phyloP scores from a whole-genome alignment of 2,113 vertebrate genomes.

The Bos javanicus region DNA sequence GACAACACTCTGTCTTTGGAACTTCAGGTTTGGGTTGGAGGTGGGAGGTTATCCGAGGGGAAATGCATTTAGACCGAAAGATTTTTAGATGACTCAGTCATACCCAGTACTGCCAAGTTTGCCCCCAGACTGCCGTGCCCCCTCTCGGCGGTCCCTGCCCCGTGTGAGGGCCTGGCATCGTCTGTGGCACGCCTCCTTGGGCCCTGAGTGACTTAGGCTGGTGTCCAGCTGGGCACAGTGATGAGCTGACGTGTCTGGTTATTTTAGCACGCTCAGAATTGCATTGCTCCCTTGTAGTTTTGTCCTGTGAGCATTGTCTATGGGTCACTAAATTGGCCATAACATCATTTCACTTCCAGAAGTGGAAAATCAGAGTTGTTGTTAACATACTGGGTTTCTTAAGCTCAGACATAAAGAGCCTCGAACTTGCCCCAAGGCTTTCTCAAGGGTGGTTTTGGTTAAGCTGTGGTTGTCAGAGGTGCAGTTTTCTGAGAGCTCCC shows the following conservation, averaged over 20 bases:
- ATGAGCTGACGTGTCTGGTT: fast-evolving
- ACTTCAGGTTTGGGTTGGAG: neutral
- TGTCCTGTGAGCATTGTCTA: neutral
- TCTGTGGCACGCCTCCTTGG: fast-evolving
- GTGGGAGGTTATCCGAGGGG: neutral
- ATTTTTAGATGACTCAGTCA: neutral
- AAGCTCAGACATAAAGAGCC: neutral
- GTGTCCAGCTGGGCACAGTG: neutral
- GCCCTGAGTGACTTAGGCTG: neutral
- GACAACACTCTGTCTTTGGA: neutral
- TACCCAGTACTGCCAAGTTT: neutral
- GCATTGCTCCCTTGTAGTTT: neutral
- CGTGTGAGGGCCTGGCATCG: neutral
- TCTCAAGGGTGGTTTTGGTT: neutral
- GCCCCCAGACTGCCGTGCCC: neutral
- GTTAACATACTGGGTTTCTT: neutral
- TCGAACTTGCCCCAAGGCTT: neutral
- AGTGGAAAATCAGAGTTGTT: neutral
- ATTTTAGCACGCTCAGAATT: neutral
- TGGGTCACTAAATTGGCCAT: neutral
- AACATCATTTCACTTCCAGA: neutral
- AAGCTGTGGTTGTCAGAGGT: neutral
- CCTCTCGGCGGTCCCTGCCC: neutral
- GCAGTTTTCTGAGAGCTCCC: neutral
- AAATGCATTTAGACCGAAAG: neutral